Percentiles rank a stretch among this genome's conserved stretches.
Conservation (phyloP, 2,888 invertebrate genomes). For the Xanthia icteritia region DNA sequence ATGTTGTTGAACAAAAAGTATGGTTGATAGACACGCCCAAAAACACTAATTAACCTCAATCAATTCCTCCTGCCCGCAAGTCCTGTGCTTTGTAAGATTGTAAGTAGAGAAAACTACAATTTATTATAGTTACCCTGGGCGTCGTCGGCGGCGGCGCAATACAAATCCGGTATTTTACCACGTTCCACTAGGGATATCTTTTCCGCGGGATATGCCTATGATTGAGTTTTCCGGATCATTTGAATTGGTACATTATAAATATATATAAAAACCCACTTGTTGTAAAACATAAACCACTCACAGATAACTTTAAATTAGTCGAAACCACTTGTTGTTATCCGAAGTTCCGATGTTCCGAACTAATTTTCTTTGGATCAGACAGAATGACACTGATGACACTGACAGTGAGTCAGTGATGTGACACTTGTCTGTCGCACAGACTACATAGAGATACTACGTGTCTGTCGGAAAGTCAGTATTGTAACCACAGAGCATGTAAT, state of each 20-base stretch:
- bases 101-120: conserved; percentile 15
- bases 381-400: neutral
- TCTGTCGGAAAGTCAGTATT: too few species aligned
- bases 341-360: too few species aligned
- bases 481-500: too few species aligned
- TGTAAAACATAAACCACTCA: neutral
- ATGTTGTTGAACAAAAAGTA: neutral
- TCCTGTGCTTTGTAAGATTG: neutral
- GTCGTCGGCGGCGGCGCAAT: conserved; percentile 22
- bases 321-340: conserved; percentile 7
- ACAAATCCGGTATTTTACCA: conserved; percentile 6
- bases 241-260: conserved; percentile 13
- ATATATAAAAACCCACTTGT: conserved; percentile 6
- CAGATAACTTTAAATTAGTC: too few species aligned
- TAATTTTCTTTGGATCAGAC: neutral
- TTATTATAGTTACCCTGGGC: conserved; percentile 31
- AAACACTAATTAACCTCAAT: conserved; percentile 40
- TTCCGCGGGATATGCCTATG: neutral
- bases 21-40: conserved; percentile 19
- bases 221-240: conserved; percentile 12
- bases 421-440: too few species aligned
- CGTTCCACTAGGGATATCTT: neutral
- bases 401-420: too few species aligned
- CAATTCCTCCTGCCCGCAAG: conserved; percentile 3
- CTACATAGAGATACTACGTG: too few species aligned